phyloP scores from a whole-genome alignment of 2,113 vertebrate species.

The Microtus pennsylvanicus region DNA sequence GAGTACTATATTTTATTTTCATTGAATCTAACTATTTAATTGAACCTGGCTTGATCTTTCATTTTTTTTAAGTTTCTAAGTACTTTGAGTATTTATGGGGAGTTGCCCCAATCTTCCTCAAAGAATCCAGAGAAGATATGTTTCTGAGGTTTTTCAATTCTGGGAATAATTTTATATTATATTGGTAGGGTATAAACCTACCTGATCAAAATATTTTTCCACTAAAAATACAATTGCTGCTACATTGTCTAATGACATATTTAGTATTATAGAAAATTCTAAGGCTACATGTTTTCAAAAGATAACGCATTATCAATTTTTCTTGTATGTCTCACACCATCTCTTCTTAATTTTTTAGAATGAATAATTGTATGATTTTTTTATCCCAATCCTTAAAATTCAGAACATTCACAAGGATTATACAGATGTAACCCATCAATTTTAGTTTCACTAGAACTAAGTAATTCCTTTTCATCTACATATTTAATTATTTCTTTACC shows the following conservation, averaged over 20 bases:
- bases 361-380: neutral
- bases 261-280: neutral
- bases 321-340: neutral
- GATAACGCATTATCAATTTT: neutral
- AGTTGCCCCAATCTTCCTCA: neutral
- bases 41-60: neutral
- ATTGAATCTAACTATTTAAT: neutral
- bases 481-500: conserved; percentile 28
- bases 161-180: neutral
- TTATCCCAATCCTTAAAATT: neutral
- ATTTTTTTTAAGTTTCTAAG: neutral
- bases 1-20: neutral
- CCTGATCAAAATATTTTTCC: conserved; percentile 3
- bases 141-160: neutral
- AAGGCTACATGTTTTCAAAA: neutral
- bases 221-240: neutral
- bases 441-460: conserved; percentile 13
- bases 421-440: neutral
- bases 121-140: neutral
- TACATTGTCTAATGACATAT: neutral
- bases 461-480: neutral
- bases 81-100: neutral
- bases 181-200: neutral
- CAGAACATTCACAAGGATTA: conserved; percentile 18
- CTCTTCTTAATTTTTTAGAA: neutral